These are phyloP conservation scores for Lichenostomus cassidix DNA, from an alignment of 2,113 vertebrate species.

Conservation along the genomic window DNA sequence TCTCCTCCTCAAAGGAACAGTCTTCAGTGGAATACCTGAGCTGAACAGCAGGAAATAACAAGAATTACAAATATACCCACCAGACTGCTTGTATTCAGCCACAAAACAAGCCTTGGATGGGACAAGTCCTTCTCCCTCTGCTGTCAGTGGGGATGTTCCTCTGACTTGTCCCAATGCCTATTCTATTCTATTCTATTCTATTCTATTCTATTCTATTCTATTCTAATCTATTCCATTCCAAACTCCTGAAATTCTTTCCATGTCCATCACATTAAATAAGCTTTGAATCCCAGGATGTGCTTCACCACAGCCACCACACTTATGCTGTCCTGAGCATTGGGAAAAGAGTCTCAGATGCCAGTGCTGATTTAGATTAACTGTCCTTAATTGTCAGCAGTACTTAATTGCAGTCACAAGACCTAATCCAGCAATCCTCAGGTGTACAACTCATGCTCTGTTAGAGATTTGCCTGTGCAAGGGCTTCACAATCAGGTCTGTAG, in stretches of 20 bases:
- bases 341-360: not conserved
- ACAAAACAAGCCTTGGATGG: not conserved
- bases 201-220: not conserved
- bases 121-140: not conserved
- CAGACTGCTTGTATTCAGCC: not conserved
- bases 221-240: not conserved
- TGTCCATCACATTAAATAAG: not conserved
- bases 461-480: not conserved
- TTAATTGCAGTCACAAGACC: not conserved
- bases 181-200: not conserved
- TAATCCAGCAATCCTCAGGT: not conserved
- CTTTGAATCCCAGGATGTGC: not conserved
- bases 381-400: not conserved
- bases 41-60: constrained; percentile 60
- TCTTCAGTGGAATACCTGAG: constrained; percentile 80
- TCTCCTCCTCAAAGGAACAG: constrained; percentile 89
- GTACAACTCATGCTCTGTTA: not conserved
- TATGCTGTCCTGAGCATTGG: not conserved
- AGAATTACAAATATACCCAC: not conserved
- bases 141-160: not conserved
- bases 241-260: not conserved
- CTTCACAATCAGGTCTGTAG: not conserved
- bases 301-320: not conserved
- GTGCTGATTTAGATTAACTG: not conserved
- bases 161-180: not conserved